These are phyloP conservation scores for Theristicus caerulescens DNA, from an alignment of 2,113 vertebrate species.

Conservation along the genomic window DNA sequence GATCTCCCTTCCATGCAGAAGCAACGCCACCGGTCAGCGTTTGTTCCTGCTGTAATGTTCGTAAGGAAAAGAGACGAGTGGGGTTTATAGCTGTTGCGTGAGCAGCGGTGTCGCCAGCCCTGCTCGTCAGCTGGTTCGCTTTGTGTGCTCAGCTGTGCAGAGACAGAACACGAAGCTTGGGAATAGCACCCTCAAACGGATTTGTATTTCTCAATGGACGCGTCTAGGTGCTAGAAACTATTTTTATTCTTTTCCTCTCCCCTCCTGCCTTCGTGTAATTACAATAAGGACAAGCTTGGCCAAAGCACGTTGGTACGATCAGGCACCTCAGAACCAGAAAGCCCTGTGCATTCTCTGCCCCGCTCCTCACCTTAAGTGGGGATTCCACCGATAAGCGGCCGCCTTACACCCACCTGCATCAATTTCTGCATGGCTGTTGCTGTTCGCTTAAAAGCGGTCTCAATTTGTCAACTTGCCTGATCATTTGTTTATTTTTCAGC, in stretches of 20 bases:
- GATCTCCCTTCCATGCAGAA: background rate
- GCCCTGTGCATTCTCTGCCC: accelerated
- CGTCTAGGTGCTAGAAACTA: accelerated
- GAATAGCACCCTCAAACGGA: background rate
- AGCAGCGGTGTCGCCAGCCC: background rate
- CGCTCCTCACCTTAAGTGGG: accelerated
- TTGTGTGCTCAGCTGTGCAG: background rate
- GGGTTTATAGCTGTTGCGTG: background rate
- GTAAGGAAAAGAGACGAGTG: accelerated
- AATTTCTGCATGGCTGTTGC: background rate
- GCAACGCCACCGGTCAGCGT: accelerated
- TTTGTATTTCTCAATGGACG: background rate
- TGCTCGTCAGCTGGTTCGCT: accelerated
- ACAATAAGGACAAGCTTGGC: background rate
- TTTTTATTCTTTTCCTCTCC: background rate
- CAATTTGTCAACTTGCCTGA: background rate
- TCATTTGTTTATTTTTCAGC: background rate
- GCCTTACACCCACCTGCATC: background rate
- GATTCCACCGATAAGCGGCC: background rate
- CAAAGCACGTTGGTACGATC: accelerated
- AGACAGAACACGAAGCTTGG: background rate
- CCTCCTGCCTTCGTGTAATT: background rate
- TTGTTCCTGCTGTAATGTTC: background rate
- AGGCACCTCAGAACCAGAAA: background rate
- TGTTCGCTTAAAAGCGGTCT: background rate